Percentiles rank a stretch among this genome's conserved stretches.
Evolutionary conservation across 2,113 vertebrate genomes (phyloP).

Genomic region (Gulo gulo): DNA sequence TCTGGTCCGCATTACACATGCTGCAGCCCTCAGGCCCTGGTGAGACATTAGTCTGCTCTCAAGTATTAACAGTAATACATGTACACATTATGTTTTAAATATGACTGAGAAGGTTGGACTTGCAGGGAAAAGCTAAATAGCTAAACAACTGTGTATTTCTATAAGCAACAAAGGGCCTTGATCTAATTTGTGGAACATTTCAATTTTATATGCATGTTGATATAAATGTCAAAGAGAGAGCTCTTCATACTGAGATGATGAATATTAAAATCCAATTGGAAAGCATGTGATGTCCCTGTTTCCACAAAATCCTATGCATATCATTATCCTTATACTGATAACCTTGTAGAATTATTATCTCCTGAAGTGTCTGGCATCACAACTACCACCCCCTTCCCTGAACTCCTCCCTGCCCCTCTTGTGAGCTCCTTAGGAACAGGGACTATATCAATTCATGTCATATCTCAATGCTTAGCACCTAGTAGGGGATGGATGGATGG

Average conservation of each 20-base stretch:
- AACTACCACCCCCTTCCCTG: not conserved
- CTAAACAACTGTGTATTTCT: not conserved
- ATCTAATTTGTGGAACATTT: slow-evolving; percentile 31
- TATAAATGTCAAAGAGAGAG: not conserved
- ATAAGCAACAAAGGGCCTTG: not conserved
- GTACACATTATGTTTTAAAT: not conserved
- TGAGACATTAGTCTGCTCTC: not conserved
- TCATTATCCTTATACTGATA: not conserved
- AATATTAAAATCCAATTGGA: not conserved
- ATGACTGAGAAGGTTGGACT: not conserved
- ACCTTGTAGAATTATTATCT: not conserved
- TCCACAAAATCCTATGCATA: not conserved
- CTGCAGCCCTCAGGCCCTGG: not conserved
- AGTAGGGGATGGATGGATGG: not conserved
- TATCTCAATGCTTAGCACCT: not conserved
- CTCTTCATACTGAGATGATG: not conserved
- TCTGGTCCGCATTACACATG: not conserved
- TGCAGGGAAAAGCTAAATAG: not conserved
- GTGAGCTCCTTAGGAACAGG: not conserved
- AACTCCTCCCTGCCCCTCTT: not conserved
- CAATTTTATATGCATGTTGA: slow-evolving; percentile 5
- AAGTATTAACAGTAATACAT: not conserved
- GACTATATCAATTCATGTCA: not conserved
- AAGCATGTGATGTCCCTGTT: not conserved
- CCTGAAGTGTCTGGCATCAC: not conserved